Evolutionary conservation across 2,888 invertebrate genomes (phyloP).

Genomic region (Microdon myrmicae): DNA sequence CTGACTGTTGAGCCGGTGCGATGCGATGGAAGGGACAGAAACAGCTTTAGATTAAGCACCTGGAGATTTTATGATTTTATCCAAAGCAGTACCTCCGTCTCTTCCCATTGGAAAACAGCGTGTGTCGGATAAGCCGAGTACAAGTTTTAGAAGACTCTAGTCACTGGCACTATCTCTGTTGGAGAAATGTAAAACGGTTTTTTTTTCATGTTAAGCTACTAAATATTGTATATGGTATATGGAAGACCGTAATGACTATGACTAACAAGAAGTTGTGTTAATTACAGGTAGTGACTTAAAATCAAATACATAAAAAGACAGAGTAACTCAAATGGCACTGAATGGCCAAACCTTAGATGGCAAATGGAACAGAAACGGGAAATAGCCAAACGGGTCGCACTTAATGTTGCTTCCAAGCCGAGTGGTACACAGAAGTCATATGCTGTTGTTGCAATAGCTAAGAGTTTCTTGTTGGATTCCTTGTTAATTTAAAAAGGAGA

Average conservation of each 20-base stretch:
- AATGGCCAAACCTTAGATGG: slow-evolving; percentile 43
- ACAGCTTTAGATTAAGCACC: slow-evolving; percentile 48
- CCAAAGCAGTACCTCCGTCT: slow-evolving; percentile 42
- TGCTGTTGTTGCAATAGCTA: too few relatives aligned
- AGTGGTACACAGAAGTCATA: too few relatives aligned
- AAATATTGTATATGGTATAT: slow-evolving; percentile 39
- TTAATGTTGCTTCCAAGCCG: slow-evolving; percentile 36
- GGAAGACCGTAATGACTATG: slow-evolving; percentile 45
- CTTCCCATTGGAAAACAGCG: slow-evolving; percentile 47
- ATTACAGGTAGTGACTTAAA: slow-evolving; percentile 44
- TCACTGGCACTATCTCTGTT: slow-evolving; percentile 16
- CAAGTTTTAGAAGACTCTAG: slow-evolving; percentile 30
- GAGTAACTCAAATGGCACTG: slow-evolving; percentile 40
- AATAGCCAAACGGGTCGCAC: slow-evolving; percentile 26
- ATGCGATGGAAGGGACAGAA: slow-evolving; percentile 1
- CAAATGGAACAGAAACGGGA: slow-evolving; percentile 40
- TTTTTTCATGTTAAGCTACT: slow-evolving; percentile 40
- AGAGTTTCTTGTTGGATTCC: too few relatives aligned
- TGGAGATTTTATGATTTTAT: slow-evolving; percentile 49
- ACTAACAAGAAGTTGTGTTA: slow-evolving; percentile 54
- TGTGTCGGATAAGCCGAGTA: slow-evolving; percentile 42
- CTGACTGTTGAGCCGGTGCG: slow-evolving; percentile 28
- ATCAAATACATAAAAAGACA: slow-evolving; percentile 12
- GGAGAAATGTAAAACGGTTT: slow-evolving; percentile 46
- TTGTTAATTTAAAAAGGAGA: too few relatives aligned